Evolutionary conservation across 2,797 vertebrate species (phyloP).

Genomic region (Pantherophis alleghaniensis): DNA sequence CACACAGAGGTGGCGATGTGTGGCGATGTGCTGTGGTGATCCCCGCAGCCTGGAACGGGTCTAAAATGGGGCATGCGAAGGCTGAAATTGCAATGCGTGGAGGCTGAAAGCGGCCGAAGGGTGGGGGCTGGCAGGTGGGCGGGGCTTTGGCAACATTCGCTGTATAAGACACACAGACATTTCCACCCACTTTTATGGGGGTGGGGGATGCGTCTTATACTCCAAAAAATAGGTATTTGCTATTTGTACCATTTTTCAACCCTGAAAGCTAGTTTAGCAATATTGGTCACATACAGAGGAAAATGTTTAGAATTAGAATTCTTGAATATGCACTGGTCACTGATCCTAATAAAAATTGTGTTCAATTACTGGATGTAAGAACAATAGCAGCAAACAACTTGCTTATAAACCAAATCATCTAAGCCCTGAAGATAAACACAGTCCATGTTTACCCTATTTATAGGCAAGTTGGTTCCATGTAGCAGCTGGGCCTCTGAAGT

Average conservation of each 20-base stretch:
- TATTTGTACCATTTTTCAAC: neutral
- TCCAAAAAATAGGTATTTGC: neutral
- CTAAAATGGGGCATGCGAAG: too few species aligned
- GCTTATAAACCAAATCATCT: neutral
- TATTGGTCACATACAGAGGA: neutral
- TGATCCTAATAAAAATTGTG: neutral
- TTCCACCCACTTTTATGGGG: too few species aligned
- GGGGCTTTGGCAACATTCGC: too few species aligned
- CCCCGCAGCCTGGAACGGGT: too few species aligned
- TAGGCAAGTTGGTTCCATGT: neutral
- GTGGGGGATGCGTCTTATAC: too few species aligned
- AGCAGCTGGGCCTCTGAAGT: neutral
- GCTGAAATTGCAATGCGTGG: too few species aligned
- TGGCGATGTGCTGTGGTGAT: too few species aligned
- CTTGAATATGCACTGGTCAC: neutral
- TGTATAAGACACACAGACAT: too few species aligned
- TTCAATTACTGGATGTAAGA: neutral
- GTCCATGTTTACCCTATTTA: neutral
- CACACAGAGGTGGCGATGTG: too few species aligned
- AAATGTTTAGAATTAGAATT: slow-evolving; percentile 19
- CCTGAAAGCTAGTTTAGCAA: slow-evolving; percentile 6
- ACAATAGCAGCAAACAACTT: neutral
- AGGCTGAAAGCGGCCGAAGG: too few species aligned
- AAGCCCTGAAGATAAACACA: neutral
- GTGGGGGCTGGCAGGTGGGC: too few species aligned